Percentiles rank a stretch among this genome's conserved stretches.
These are phyloP conservation scores for Furcula furcula DNA, from an alignment of 2,888 invertebrate species.

Conservation along the genomic window DNA sequence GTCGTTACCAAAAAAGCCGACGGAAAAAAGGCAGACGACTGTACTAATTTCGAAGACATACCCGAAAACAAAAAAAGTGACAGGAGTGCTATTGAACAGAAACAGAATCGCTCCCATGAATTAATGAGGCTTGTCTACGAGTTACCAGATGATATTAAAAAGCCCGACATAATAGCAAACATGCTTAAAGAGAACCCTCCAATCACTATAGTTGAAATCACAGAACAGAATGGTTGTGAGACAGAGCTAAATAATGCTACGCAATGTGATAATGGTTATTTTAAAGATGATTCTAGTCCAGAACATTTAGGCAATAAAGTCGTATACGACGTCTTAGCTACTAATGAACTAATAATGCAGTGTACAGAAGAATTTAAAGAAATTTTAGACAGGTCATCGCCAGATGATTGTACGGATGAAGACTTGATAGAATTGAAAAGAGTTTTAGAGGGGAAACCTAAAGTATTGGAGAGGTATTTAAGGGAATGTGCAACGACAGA, in stretches of 20 bases:
- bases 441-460: conserved; percentile 80
- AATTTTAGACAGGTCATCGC: conserved; percentile 64
- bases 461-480: conserved; percentile 88
- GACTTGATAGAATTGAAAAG: conserved; percentile 64
- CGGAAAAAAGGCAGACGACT: conserved; percentile 56
- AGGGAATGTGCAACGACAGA: conserved; percentile 87
- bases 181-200: conserved; percentile 76
- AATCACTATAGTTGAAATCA: conserved; percentile 70
- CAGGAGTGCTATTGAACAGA: conserved; percentile 47
- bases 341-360: conserved; percentile 59
- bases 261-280: conserved; percentile 55
- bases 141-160: conserved; percentile 64
- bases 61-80: conserved; percentile 49
- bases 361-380: conserved; percentile 64
- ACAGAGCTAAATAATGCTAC: conserved; percentile 46
- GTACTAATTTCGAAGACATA: conserved; percentile 54
- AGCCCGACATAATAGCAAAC: conserved; percentile 51
- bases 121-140: conserved; percentile 76
- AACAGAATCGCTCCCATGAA: conserved; percentile 53
- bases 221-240: conserved; percentile 76
- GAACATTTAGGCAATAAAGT: conserved; percentile 67
- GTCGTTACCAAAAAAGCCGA: conserved; percentile 59
- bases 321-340: conserved; percentile 60
- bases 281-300: conserved; percentile 54
- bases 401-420: conserved; percentile 67